Percentiles rank a stretch among this genome's conserved stretches.
Evolutionary conservation across 2,888 invertebrate species (phyloP).

Genomic region (Eupithecia inturbata): DNA sequence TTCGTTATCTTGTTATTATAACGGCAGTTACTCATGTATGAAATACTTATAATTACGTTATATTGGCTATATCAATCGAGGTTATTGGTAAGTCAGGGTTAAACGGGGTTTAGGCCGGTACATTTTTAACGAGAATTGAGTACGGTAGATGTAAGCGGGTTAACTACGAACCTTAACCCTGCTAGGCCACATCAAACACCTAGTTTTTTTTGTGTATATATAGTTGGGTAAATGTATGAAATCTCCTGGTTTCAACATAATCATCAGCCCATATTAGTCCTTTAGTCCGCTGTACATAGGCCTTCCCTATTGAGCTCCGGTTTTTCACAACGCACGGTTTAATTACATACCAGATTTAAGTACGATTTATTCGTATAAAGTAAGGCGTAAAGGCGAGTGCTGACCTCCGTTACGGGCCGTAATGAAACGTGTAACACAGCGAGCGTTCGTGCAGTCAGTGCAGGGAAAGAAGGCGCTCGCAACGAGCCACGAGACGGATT

Average conservation of each 20-base stretch:
- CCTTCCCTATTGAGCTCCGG: too few species aligned
- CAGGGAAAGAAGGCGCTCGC: too few species aligned
- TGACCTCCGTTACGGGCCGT: too few species aligned
- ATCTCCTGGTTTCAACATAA: too few species aligned
- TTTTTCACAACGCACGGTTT: too few species aligned
- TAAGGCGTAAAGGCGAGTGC: too few species aligned
- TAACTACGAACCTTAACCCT: neutral
- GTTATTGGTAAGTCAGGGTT: neutral
- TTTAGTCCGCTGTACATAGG: too few species aligned
- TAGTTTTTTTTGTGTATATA: neutral
- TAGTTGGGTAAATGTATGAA: neutral
- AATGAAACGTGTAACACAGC: too few species aligned
- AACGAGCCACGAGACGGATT: too few species aligned
- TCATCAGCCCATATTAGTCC: too few species aligned
- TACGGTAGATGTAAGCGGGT: neutral
- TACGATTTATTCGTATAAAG: neutral
- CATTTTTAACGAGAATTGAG: neutral
- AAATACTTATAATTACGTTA: conserved; percentile 14
- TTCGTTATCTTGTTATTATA: conserved; percentile 28
- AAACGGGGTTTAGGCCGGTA: neutral
- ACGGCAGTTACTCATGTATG: conserved; percentile 20
- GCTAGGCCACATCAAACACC: neutral
- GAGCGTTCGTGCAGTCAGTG: too few species aligned
- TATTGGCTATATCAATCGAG: neutral
- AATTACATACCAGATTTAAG: neutral